Evolutionary conservation across 2,888 invertebrate species (phyloP), one percentile per base, ranked within the genome.

Genomic region (Iphiclides podalirius): DNA sequence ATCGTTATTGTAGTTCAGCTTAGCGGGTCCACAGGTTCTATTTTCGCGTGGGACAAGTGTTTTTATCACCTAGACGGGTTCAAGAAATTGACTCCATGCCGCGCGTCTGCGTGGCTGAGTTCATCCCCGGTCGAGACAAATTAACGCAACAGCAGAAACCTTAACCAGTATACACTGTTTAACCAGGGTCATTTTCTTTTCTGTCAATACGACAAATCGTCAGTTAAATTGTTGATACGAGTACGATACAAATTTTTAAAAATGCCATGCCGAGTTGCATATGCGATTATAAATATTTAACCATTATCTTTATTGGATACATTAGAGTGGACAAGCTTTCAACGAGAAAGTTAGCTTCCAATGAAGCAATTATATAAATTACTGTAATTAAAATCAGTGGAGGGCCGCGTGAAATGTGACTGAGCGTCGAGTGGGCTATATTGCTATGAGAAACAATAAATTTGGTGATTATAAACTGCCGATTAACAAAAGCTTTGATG

Each of bases 401-500:
- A 79, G 75, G 76, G 75, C 74, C 74, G 75, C 75, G 75, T 72
- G 72, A 72, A 73, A 74, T 77, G 73, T 75, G 75, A 72, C 67
- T 67, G 71, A 67, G 68, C 70, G 72, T 64, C 58, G 55, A 69
- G 68, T 65, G 60, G 59, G 59, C 72, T 81, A 79, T 80, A 85
- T 86, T 74, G 71, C 77, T 81, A 84, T 85, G 85, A 79, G 87
- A 86, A 84, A 81, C 73, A 79, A 81, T 82, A 71, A 81, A 67
- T 65, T 63, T 75, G 69, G 68, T 75, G 72, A 82, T 83, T 75
- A 78, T 78, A 71, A 77, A 69, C 68, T 67, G 67, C 63, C 74
- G 60, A 77, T 79, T 78, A 73, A 77, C 77, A 72, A 66, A 66
- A 70, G 62, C 60, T 62, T 65, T 71, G 67, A 72, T 72, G 71